Evolutionary conservation across 64 coral and sea anemone genomes (phyloP), one percentile per base, ranked within the genome.

Genomic region (Pocillopora damicornis): DNA sequence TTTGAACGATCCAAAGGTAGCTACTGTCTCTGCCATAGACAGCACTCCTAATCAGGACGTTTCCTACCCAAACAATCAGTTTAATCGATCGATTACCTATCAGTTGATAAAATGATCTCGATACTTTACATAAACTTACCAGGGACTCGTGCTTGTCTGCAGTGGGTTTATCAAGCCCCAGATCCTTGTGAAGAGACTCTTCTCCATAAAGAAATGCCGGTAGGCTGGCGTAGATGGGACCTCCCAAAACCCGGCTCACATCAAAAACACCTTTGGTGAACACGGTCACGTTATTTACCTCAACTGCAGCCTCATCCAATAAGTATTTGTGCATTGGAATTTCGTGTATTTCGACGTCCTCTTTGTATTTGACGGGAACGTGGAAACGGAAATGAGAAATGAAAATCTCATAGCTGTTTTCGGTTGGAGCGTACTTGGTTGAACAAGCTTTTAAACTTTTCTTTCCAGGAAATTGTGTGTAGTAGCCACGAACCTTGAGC

Each of bases 211-310:
- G 67, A 65, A 90, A 90, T 60, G 79, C 69, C 3, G 89, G 78
- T 9, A 84, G 79, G 15, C 89, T 90, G 0, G 62, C 3, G 20
- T 36, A 58, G 11, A 90, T 5, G 16, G 80, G 89, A 57, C 80
- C 61, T 20, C 51, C 10, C 3, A 23, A 34, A 58, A 90, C 13
- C n/a, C 75, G 59, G 13, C 15, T 34, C 14, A 90, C 68, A 34
- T 90, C 89, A 75, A 90, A 83, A 63, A 90, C 62, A 12, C 89
- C 89, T 18, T 64, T 20, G 36, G 61, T 90, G 15, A 90, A 84
- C 22, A 90, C 58, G 11, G 89, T 82, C 18, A 58, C 74, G 37
- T 90, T 84, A 25, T 90, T 90, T 35, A 90, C 89, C 10, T 90
- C 37, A 35, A 90, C 15, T 63, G 62, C 75, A 42, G 22, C 1